phyloP scores from a whole-genome alignment of 1,140 invertebrate genomes.

The Drosophila sp. region DNA sequence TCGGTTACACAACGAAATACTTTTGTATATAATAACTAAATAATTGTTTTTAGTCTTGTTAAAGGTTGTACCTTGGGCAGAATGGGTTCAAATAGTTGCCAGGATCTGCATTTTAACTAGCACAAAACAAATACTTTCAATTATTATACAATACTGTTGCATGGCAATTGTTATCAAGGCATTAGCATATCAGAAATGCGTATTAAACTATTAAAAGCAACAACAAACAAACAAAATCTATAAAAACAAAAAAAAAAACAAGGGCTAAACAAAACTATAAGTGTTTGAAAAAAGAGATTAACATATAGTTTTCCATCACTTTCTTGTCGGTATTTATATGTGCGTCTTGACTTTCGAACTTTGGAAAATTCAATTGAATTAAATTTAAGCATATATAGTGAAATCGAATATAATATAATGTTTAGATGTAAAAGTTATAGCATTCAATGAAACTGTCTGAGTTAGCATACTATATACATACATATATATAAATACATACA shows the following conservation, averaged over 20 bases:
- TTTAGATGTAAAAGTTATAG: conserved; percentile 55
- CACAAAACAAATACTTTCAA: conserved; percentile 14
- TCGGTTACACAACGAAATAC: conserved; percentile 22
- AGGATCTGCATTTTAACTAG: conserved; percentile 20
- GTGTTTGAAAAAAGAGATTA: conserved; percentile 48
- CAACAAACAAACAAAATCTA: background rate
- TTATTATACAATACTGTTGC: conserved; percentile 25
- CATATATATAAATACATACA: conserved; percentile 5
- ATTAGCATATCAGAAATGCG: conserved; percentile 66
- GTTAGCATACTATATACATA: conserved; percentile 8
- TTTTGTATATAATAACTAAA: conserved; percentile 40
- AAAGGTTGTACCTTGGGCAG: conserved; percentile 8
- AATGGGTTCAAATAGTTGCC: conserved; percentile 50
- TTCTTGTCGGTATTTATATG: conserved; percentile 30
- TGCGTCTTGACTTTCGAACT: conserved; percentile 51
- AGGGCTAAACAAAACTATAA: conserved; percentile 49
- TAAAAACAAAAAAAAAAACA: conserved; percentile 45
- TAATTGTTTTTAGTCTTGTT: conserved; percentile 5
- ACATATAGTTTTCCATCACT: conserved; percentile 50
- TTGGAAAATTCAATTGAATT: conserved; percentile 20
- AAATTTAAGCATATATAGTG: conserved; percentile 31
- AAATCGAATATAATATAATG: conserved; percentile 55
- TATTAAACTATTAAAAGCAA: conserved; percentile 13
- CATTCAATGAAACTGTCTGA: conserved; percentile 49
- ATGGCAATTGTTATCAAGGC: conserved; percentile 74